Conservation (phyloP, 2,113 vertebrate species). For the Sturnira hondurensis region DNA sequence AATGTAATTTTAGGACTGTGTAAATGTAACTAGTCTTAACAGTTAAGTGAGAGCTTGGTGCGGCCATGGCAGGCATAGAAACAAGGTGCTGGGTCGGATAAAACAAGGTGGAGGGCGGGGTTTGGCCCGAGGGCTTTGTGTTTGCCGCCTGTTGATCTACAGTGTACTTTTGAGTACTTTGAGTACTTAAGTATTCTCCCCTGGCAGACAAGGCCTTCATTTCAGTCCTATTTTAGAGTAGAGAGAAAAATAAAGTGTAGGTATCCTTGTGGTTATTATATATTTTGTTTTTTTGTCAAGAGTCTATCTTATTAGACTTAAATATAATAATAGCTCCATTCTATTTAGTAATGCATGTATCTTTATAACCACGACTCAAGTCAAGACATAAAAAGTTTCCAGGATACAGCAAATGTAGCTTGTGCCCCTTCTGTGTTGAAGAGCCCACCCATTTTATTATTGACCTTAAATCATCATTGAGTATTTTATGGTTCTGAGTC, state of each 20-base stretch:
- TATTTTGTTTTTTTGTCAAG: conserved; percentile 10
- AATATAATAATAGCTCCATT: not conserved
- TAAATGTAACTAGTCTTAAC: too few species aligned
- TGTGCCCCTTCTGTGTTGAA: not conserved
- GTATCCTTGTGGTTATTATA: not conserved
- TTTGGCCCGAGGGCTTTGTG: too few species aligned
- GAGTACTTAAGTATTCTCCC: not conserved
- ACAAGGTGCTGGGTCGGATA: too few species aligned
- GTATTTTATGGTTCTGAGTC: not conserved
- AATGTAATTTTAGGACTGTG: too few species aligned
- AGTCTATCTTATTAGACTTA: not conserved
- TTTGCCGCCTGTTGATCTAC: not conserved
- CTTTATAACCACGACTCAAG: not conserved
- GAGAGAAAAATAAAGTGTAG: not conserved
- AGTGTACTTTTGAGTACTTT: not conserved
- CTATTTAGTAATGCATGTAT: not conserved
- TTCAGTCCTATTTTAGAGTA: not conserved
- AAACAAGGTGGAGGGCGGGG: too few species aligned
- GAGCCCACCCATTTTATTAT: not conserved
- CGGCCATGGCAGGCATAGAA: too few species aligned
- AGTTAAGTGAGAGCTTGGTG: too few species aligned
- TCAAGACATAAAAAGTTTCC: not conserved
- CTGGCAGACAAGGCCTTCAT: not conserved
- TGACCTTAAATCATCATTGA: not conserved
- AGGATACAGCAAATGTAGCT: not conserved